phyloP scores from a whole-genome alignment of 2,113 vertebrate genomes.

The Steatornis caripensis region DNA sequence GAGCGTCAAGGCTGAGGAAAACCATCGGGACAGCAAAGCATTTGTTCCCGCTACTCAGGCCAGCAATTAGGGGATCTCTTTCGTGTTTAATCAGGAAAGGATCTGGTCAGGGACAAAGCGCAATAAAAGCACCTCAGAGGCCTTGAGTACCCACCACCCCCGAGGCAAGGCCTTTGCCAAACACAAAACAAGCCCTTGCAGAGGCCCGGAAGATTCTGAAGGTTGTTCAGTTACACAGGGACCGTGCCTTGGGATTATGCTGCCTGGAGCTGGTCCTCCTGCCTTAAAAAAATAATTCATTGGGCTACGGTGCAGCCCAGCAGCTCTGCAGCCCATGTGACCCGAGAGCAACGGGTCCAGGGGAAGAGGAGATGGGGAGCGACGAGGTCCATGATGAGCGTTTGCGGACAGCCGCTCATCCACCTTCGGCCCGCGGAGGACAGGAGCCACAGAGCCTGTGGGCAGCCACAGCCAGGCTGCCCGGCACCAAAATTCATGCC shows the following conservation, averaged over 20 bases:
- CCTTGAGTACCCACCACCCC: not conserved
- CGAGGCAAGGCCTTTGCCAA: not conserved
- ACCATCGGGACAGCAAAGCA: fast-evolving
- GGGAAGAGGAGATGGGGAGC: not conserved
- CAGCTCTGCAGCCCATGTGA: not conserved
- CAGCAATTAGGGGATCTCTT: not conserved
- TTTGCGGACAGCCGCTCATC: not conserved
- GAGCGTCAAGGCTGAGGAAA: not conserved
- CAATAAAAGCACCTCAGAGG: slow-evolving; percentile 2
- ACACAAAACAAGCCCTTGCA: not conserved
- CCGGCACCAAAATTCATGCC: not conserved
- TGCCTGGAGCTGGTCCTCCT: not conserved
- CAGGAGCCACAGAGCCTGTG: fast-evolving
- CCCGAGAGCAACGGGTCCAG: fast-evolving
- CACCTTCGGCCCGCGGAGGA: not conserved
- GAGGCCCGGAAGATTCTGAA: not conserved
- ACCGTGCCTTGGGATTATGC: not conserved
- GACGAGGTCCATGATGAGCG: fast-evolving
- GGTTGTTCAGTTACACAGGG: not conserved
- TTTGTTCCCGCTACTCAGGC: not conserved
- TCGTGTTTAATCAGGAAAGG: not conserved
- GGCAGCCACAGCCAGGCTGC: not conserved
- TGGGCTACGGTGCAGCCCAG: fast-evolving
- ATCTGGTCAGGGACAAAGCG: not conserved
- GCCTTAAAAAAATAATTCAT: not conserved